Percentiles rank a stretch among this genome's conserved stretches.
phyloP scores from a whole-genome alignment of 2,113 vertebrate genomes.

The Hystrix brachyura region DNA sequence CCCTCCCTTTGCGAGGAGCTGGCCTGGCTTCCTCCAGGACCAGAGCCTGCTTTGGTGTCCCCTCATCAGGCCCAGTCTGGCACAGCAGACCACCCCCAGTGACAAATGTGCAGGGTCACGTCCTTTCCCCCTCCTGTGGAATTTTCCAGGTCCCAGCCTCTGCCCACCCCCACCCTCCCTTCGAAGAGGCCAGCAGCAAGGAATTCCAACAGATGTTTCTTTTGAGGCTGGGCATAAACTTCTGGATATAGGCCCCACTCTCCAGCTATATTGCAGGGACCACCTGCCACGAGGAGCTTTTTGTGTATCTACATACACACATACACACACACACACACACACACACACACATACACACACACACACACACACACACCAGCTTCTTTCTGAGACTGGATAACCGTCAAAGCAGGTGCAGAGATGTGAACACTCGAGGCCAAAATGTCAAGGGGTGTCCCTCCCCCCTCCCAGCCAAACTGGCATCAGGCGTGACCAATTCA shows the following conservation, averaged over 20 bases:
- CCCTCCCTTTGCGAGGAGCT: not conserved
- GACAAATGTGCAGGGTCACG: slow-evolving; percentile 62
- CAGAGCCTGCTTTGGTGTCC: not conserved
- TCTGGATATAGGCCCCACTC: not conserved
- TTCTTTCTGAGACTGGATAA: slow-evolving; percentile 67
- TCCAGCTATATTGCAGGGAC: slow-evolving; percentile 30
- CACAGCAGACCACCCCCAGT: slow-evolving; percentile 6
- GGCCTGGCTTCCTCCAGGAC: not conserved
- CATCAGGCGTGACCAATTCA: slow-evolving; percentile 10
- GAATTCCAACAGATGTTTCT: slow-evolving; percentile 84
- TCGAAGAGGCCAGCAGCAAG: slow-evolving; percentile 75
- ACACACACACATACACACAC: not conserved
- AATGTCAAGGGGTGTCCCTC: not conserved
- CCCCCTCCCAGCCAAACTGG: slow-evolving; percentile 3
- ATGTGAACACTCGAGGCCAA: not conserved
- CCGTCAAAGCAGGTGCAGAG: slow-evolving; percentile 49
- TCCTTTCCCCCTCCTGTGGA: slow-evolving; percentile 74
- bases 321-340: not conserved
- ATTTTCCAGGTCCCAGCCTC: slow-evolving; percentile 69
- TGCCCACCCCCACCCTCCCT: slow-evolving; percentile 46
- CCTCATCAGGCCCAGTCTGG: not conserved
- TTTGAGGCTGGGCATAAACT: not conserved
- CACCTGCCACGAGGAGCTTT: slow-evolving; percentile 77
- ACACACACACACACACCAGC: not conserved
- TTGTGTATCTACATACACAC: not conserved